These are phyloP conservation scores for Petrophora chlorosata DNA, from an alignment of 2,888 invertebrate genomes.

Conservation along the genomic window DNA sequence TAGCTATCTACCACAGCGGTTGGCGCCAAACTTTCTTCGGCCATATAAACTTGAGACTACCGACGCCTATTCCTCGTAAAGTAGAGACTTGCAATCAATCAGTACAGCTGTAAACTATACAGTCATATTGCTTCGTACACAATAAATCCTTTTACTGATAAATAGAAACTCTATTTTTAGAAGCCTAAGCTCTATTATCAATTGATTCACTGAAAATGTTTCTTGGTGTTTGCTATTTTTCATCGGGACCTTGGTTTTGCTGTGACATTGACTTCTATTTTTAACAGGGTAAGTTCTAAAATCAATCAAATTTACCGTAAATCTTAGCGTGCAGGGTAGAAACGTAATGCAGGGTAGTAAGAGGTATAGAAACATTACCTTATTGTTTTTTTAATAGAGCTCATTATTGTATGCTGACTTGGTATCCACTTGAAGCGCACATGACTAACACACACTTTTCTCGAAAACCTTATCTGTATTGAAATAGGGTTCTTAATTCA, in stretches of 20 bases:
- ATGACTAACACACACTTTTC: not conserved
- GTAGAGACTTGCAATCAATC: slow-evolving; percentile 1
- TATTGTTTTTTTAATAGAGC: slow-evolving; percentile 2
- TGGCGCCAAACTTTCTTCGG: slow-evolving; percentile 1
- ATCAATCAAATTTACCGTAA: slow-evolving; percentile 1
- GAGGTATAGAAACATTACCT: not conserved
- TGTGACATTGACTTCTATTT: slow-evolving; percentile 2
- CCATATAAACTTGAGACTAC: not conserved
- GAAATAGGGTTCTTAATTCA: slow-evolving; percentile 7
- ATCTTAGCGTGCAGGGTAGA: not conserved
- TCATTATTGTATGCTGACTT: not conserved
- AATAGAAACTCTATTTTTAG: not conserved
- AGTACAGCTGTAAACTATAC: slow-evolving; percentile 1
- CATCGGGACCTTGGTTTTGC: not conserved
- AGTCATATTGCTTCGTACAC: too few species aligned
- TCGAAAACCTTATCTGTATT: not conserved
- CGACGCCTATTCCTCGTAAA: slow-evolving; percentile 4
- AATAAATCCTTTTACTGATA: too few species aligned
- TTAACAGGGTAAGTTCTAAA: slow-evolving; percentile 5
- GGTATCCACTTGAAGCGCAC: not conserved
- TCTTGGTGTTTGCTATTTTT: not conserved
- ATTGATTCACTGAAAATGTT: not conserved
- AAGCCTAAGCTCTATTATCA: not conserved
- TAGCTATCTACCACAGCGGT: not conserved
- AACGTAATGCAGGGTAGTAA: too few species aligned